Evolutionary conservation across 2,113 vertebrate genomes (phyloP).

Genomic region (Sturnus vulgaris): DNA sequence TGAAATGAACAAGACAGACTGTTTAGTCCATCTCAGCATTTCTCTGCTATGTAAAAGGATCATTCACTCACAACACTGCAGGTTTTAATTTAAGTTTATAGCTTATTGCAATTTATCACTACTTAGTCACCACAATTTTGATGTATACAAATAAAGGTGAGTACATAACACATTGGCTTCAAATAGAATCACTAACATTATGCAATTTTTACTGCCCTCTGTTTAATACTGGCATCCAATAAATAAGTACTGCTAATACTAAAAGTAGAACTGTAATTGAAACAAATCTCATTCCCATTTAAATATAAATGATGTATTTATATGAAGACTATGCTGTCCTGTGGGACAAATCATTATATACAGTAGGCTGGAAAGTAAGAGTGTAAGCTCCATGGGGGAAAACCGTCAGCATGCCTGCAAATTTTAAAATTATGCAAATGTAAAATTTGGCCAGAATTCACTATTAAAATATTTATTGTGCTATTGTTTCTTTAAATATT

Average conservation of each 20-base stretch:
- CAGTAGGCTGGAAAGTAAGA: neutral
- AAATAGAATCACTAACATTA: neutral
- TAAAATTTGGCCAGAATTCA: neutral
- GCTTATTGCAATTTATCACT: constrained; percentile 15
- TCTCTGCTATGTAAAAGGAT: neutral
- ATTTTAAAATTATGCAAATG: neutral
- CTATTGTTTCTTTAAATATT: neutral
- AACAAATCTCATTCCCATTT: constrained; percentile 5
- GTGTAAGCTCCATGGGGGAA: neutral
- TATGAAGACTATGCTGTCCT: neutral
- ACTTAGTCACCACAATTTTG: neutral
- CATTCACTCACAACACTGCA: neutral
- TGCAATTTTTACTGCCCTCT: neutral
- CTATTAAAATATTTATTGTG: neutral
- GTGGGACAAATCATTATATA: neutral
- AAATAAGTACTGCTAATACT: constrained; percentile 30
- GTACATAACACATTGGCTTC: neutral
- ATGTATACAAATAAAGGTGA: constrained; percentile 12
- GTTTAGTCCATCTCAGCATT: neutral
- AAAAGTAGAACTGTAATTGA: constrained; percentile 25
- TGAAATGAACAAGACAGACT: neutral
- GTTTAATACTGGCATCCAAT: constrained; percentile 16
- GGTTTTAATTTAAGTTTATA: constrained; percentile 24
- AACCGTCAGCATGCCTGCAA: neutral
- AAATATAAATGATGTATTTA: constrained; percentile 10